Conservation (phyloP, 2,113 vertebrate genomes). For the Bubo bubo region DNA sequence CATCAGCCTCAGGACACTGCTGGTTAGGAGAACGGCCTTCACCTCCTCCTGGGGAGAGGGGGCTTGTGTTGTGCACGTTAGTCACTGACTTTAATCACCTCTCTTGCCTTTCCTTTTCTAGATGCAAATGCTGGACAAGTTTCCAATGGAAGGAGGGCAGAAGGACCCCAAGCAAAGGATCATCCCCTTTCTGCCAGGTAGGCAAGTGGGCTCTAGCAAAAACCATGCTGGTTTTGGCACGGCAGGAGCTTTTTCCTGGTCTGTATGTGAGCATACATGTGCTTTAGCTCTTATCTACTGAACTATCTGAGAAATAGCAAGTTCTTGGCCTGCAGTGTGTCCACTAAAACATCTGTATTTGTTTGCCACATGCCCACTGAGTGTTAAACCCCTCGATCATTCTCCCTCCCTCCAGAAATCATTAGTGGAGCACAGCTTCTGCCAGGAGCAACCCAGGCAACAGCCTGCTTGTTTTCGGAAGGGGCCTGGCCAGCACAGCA, state of each 20-base stretch:
- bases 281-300: background rate
- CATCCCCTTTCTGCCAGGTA: conserved; percentile 97
- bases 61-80: background rate
- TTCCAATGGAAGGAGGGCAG: conserved; percentile 97
- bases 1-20: background rate
- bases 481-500: background rate
- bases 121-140: conserved; percentile 99
- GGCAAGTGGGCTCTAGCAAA: background rate
- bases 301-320: background rate
- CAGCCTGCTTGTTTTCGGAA: background rate
- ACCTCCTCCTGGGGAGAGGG: background rate
- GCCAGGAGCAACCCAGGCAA: background rate
- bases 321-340: background rate
- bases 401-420: too few relatives aligned
- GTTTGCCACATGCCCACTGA: background rate
- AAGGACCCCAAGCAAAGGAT: conserved; percentile 98
- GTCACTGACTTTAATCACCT: background rate
- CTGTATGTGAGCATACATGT: background rate
- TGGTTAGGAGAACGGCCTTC: background rate
- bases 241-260: background rate
- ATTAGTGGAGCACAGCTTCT: background rate
- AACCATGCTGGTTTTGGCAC: accelerated
- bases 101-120: conserved; percentile 59
- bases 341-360: background rate
- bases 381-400: background rate